phyloP scores from a whole-genome alignment of 2,113 vertebrate genomes.

The Lanius collurio region DNA sequence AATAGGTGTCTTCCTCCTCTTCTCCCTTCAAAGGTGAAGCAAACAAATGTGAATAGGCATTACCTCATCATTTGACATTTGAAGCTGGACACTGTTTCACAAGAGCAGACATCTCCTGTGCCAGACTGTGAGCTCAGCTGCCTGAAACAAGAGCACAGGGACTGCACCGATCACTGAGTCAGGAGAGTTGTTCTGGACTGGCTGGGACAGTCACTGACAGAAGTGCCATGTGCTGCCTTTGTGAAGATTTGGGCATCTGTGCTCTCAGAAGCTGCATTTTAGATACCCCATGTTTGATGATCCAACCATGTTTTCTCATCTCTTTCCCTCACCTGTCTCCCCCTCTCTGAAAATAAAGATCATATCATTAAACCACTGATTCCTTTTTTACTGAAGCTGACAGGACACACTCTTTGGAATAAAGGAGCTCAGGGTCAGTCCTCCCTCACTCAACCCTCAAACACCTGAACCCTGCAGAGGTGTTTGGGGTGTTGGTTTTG shows the following conservation, averaged over 20 bases:
- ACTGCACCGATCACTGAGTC: neutral
- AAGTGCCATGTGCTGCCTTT: neutral
- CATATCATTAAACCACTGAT: rapidly evolving
- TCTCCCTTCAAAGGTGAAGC: neutral
- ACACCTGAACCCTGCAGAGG: neutral
- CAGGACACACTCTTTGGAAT: neutral
- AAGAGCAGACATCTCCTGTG: neutral
- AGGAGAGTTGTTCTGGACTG: neutral
- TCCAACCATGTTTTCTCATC: rapidly evolving
- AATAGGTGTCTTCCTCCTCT: neutral
- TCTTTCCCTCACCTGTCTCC: neutral
- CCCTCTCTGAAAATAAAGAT: neutral
- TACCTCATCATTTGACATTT: constrained; percentile 27
- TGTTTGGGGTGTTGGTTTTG: neutral
- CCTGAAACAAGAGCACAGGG: neutral
- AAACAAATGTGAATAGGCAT: neutral
- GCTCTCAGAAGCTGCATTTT: neutral
- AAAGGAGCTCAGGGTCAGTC: neutral
- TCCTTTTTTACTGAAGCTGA: neutral
- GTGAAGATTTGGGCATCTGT: neutral
- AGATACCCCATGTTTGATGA: rapidly evolving
- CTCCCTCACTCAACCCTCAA: rapidly evolving
- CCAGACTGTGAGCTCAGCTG: constrained; percentile 24
- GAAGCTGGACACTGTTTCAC: neutral
- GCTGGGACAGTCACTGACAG: neutral